Evolutionary conservation across 2,888 invertebrate species (phyloP), one percentile per base, ranked within the genome.

Genomic region (Melinaea marsaeus): DNA sequence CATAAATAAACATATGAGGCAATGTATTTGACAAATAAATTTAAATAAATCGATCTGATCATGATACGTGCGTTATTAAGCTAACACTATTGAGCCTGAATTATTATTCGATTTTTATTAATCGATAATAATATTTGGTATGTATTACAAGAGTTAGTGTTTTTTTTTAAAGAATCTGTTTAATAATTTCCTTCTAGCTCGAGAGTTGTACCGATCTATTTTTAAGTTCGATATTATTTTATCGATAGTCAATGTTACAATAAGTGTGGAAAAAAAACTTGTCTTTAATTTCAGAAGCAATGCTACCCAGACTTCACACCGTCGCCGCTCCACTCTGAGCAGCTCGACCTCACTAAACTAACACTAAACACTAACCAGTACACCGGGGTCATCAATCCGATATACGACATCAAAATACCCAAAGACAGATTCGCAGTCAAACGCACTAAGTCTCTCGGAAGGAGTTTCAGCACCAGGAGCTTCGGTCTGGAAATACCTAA

Each of bases 361-460:
- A 35, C 68, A 4, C 46, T 59, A 1, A 65, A 66, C 56, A 64
- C 65, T 51, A 64, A 58, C n/a, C 65, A 58, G 13, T 88, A 80
- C 71, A 89, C 88, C 0, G 90, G 90, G 2, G 83, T 90, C 13
- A 84, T 89, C 47, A 90, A 88, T 71, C 90, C 90, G 0, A 75
- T 88, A 13, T 87, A 88, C 75, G 88, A 89, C 67, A 79, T 85
- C 4, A 90, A 88, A 68, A 76, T 90, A 33, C 86, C 88, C 0
- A 79, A 75, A 70, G 86, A 90, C 72, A 86, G 83, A 66, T 89
- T 90, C 70, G 70, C 70, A 0, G 88, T 88, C 2, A 90, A 90
- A 67, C 69, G 90, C 42, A 86, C 90, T 1, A 89, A 88, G 62
- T 88, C 88, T 0, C 57, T 90, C 35, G 86, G 88, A 0, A 72